These are phyloP conservation scores for Trachops cirrhosus DNA, from an alignment of 2,797 vertebrate species.

Conservation along the genomic window DNA sequence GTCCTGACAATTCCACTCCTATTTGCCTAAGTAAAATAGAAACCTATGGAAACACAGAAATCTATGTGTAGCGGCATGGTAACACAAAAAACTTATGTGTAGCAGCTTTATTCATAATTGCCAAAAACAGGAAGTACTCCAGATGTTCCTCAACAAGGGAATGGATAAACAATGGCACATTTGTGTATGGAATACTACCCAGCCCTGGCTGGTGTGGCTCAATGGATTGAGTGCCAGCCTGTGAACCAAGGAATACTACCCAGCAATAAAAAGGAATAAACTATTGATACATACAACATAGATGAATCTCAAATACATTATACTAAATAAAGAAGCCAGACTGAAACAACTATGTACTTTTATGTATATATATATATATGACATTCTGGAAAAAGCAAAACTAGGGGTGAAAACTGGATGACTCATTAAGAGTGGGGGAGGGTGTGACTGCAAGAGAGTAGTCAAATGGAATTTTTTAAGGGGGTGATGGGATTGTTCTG, in stretches of 20 bases:
- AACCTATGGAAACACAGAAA: neutral
- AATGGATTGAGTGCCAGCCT: too few relatives aligned
- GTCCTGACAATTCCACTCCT: neutral
- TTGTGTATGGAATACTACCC: neutral
- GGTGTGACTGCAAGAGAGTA: neutral
- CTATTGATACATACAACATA: neutral
- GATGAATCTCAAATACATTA: neutral
- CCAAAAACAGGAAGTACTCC: neutral
- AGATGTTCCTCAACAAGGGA: neutral
- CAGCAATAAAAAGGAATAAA: neutral
- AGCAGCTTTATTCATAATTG: neutral
- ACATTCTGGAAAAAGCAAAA: neutral
- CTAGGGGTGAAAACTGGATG: neutral
- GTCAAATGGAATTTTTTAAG: neutral
- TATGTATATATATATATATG: neutral
- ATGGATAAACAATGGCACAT: neutral
- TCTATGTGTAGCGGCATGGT: neutral
- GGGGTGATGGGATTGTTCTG: neutral
- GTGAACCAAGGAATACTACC: neutral
- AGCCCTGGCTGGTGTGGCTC: too few relatives aligned
- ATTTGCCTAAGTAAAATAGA: neutral
- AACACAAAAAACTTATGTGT: neutral
- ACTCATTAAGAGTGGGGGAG: neutral
- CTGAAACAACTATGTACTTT: neutral
- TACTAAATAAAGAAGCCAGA: neutral